These are phyloP conservation scores for Trichopoda pennipes DNA, from an alignment of 2,888 invertebrate species.

Conservation along the genomic window DNA sequence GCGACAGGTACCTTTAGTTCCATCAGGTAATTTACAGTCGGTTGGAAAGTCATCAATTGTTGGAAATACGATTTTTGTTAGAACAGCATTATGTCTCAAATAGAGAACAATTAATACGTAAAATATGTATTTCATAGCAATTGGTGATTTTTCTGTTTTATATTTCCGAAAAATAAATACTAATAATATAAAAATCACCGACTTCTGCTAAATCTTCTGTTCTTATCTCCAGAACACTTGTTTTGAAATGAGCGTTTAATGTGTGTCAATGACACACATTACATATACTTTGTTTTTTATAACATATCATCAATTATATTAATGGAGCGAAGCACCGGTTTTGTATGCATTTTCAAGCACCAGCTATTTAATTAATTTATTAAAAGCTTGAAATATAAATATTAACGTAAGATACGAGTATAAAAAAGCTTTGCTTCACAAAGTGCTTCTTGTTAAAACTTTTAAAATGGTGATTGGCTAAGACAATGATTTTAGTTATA, in stretches of 20 bases:
- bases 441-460: background rate
- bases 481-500: background rate
- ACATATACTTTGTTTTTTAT: conserved; percentile 6
- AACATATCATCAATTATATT: background rate
- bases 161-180: too few species aligned
- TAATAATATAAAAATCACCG: conserved; percentile 21
- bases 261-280: conserved; percentile 46
- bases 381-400: conserved; percentile 10
- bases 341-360: conserved; percentile 6
- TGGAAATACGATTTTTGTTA: conserved; percentile 58
- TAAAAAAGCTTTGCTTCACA: background rate
- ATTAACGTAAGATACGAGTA: conserved; percentile 2
- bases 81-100: background rate
- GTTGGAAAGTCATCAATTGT: conserved; percentile 59
- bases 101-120: background rate
- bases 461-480: conserved; percentile 9
- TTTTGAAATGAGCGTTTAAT: conserved; percentile 31
- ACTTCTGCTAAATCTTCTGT: conserved; percentile 6
- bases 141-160: background rate
- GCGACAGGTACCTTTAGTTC: conserved; percentile 59
- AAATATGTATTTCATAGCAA: conserved; percentile 8
- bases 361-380: background rate
- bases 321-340: background rate
- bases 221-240: conserved; percentile 48
- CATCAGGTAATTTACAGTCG: conserved; percentile 59